These are phyloP conservation scores for Mus minutoides DNA, from an alignment of 2,797 vertebrate genomes.

Conservation along the genomic window DNA sequence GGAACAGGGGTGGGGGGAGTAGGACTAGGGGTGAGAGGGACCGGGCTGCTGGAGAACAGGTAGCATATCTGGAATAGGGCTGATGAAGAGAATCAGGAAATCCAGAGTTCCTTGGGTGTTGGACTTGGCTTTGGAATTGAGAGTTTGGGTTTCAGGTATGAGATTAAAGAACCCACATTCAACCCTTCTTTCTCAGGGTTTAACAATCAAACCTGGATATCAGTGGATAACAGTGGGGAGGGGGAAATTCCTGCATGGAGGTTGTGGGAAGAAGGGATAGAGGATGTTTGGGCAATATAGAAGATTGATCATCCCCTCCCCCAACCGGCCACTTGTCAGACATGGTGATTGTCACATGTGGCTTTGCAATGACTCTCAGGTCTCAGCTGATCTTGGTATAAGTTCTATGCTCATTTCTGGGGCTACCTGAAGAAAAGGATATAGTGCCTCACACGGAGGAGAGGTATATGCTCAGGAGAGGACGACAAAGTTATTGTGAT, in stretches of 20 bases:
- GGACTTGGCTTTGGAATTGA: conserved; percentile 1
- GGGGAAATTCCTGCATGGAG: neutral
- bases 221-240: neutral
- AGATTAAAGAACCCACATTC: neutral
- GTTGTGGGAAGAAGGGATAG: neutral
- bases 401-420: neutral
- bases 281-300: neutral
- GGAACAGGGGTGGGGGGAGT: neutral
- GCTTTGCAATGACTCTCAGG: neutral
- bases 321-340: too few relatives aligned
- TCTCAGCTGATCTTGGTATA: neutral
- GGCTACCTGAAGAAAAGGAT: neutral
- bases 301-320: neutral
- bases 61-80: neutral
- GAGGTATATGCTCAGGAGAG: neutral
- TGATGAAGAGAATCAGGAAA: neutral
- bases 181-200: neutral
- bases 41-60: too few relatives aligned
- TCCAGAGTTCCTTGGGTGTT: neutral
- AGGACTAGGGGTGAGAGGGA: neutral
- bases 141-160: neutral
- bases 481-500: neutral
- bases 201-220: neutral
- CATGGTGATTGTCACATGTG: neutral
- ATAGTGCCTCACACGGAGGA: neutral